A percentile compares a stretch with the other conserved stretches of the same genome.
Conservation (phyloP, 2,113 vertebrate genomes). For the Peromyscus californicus region DNA sequence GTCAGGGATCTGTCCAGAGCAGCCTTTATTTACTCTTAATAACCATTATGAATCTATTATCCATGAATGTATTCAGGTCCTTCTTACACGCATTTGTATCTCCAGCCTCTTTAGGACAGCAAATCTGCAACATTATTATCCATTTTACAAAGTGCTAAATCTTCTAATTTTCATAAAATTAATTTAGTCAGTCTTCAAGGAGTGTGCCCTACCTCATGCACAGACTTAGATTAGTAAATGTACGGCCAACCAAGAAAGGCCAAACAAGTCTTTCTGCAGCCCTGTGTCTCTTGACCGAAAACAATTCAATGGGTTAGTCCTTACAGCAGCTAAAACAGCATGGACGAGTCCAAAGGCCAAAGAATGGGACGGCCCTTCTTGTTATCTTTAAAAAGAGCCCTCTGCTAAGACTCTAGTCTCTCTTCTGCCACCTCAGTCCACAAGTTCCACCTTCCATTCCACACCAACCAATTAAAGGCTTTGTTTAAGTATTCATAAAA, state of each 20-base stretch:
- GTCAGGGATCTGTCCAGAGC: background rate
- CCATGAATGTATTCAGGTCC: constrained; percentile 60
- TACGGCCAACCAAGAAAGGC: background rate
- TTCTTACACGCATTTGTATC: constrained; percentile 62
- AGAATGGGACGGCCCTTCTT: background rate
- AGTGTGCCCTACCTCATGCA: background rate
- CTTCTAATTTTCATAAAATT: constrained; percentile 58
- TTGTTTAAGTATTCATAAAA: constrained; percentile 80
- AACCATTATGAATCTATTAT: constrained; percentile 52
- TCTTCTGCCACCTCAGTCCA: background rate
- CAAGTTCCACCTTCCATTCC: constrained; percentile 60
- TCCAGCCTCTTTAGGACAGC: constrained; percentile 48
- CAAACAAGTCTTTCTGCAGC: too few relatives aligned
- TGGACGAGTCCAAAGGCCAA: background rate
- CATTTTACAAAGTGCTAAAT: constrained; percentile 44
- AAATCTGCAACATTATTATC: constrained; percentile 46
- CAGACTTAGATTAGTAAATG: background rate
- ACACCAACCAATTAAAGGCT: constrained; percentile 73
- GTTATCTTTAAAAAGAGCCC: constrained; percentile 4
- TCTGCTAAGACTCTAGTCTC: background rate
- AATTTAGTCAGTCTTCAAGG: background rate
- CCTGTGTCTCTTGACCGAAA: background rate
- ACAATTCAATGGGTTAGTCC: background rate
- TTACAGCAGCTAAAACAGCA: background rate
- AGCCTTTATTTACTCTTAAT: constrained; percentile 59